Evolutionary conservation across 2,888 invertebrate species (phyloP).

Genomic region (Petrolisthes cinctipes): DNA sequence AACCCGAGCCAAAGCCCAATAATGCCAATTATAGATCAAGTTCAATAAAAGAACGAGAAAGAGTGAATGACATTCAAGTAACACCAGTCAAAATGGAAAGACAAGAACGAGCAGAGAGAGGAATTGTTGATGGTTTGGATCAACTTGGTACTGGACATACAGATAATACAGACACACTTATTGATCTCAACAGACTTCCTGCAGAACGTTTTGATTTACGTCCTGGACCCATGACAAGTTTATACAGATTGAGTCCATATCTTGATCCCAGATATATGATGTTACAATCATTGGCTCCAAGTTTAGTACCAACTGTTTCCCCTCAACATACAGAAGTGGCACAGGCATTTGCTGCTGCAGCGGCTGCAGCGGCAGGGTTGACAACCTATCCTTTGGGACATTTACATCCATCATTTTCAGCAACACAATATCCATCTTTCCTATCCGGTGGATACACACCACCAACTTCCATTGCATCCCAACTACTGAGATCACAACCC

Average conservation of each 20-base stretch:
- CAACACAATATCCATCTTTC: conserved; percentile 31
- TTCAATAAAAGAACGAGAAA: conserved; percentile 39
- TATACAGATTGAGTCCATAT: conserved; percentile 47
- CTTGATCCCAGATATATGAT: conserved; percentile 56
- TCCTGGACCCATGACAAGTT: conserved; percentile 37
- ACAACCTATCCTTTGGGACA: conserved; percentile 52
- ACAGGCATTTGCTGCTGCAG: conserved; percentile 42
- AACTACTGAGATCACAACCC: conserved; percentile 43
- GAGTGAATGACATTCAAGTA: conserved; percentile 17
- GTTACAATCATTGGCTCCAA: conserved; percentile 45
- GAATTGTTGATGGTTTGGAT: conserved; percentile 4
- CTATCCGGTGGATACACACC: conserved; percentile 47
- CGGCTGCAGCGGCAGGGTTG: conserved; percentile 47
- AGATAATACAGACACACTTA: conserved; percentile 40
- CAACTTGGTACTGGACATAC: conserved; percentile 26
- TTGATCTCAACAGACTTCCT: conserved; percentile 40
- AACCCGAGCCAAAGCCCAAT: conserved; percentile 48
- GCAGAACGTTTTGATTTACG: conserved; percentile 44
- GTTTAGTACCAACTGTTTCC: conserved; percentile 28
- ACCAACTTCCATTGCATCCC: conserved; percentile 46
- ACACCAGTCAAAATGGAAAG: conserved; percentile 43
- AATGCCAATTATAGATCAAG: conserved; percentile 34
- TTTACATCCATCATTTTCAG: conserved; percentile 36
- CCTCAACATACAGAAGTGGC: conserved; percentile 51
- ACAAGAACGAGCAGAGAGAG: conserved; percentile 36